Evolutionary conservation across 92 coral and sea anemone species (phyloP), one percentile per base, ranked within the genome.

Genomic region (Epizoanthus stellaris): DNA sequence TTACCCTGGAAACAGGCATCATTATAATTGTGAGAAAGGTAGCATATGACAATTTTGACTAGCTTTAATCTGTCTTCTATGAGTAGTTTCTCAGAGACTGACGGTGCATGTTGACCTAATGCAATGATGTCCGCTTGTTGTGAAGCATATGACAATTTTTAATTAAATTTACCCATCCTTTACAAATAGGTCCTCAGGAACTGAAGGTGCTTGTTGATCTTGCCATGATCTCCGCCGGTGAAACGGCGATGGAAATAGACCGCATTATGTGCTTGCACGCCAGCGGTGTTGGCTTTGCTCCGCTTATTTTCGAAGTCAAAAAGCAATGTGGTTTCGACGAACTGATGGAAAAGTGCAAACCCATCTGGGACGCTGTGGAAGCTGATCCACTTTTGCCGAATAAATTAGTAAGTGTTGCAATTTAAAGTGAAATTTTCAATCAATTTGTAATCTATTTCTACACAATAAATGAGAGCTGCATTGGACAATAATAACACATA

Each of bases 201-300:
- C 83, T 91, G 30, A 91, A 88, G 62, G 91, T 88, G 14, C 91
- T 91, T 56, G 93, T 90, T 53, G 93, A 90, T 84, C 45, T 90
- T 30, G 93, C 93, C 39, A 82, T 90, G 93, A 90, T 91, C 84
- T 88, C 93, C 13, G 93, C 91, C 14, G 93, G 93, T 16, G 93
- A 90, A 65, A 82, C 80, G 30, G 91, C 85, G 67, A 82, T 90
- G 91, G 91, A 90, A 72, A 79, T 87, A 40, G 93, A 76, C 57
- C 88, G 93, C 49, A 91, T 91, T 39, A 82, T 88, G 54, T 76
- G 67, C 80, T 65, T 91, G 38, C 91, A 91, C 42, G 85, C 91
- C 70, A 91, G 94, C 81, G 85, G 94, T 45, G 59, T 91, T 10
- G 89, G 86, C 0, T 91, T 89, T 73, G 89, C 89, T 71, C 86